A percentile compares a stretch with the other conserved stretches of the same genome.
These are phyloP conservation scores for Halisarca cf. caerulea DNA, from an alignment of 37 sponge, comb jelly and placozoan genomes.

Conservation along the genomic window DNA sequence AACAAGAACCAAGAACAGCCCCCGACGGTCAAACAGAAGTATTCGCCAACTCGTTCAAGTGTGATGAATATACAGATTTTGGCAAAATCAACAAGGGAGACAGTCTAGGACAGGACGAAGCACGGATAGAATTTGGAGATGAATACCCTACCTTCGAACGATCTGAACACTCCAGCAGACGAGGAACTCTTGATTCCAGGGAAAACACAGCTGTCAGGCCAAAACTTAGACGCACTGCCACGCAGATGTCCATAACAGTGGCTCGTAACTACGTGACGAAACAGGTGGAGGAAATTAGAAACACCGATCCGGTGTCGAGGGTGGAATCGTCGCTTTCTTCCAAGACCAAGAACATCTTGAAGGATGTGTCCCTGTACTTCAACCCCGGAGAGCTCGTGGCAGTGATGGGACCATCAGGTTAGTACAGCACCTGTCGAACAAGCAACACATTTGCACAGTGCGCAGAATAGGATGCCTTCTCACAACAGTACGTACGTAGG, in stretches of 20 bases:
- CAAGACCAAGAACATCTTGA: slow-evolving; percentile 18
- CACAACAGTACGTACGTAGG: not conserved
- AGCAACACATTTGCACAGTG: not conserved
- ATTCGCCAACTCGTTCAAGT: too few species aligned
- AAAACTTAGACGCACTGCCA: too few species aligned
- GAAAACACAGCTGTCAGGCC: too few species aligned
- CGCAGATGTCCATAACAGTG: not conserved
- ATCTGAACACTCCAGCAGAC: too few species aligned
- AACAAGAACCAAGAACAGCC: too few species aligned
- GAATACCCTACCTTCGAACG: too few species aligned
- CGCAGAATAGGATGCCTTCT: not conserved
- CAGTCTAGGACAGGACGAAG: too few species aligned
- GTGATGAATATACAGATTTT: too few species aligned
- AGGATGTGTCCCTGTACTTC: slow-evolving; percentile 62
- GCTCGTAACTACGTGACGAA: not conserved
- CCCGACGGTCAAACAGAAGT: too few species aligned
- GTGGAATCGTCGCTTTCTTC: not conserved
- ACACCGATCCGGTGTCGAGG: not conserved
- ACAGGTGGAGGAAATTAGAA: not conserved
- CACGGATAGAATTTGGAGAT: too few species aligned
- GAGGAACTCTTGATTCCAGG: too few species aligned
- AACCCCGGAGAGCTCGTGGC: slow-evolving; percentile 76
- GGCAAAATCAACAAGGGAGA: too few species aligned
- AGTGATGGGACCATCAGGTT: slow-evolving; percentile 73
- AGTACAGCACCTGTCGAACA: not conserved